A percentile compares a stretch with the other conserved stretches of the same genome.
phyloP scores from a whole-genome alignment of 37 sponge, comb jelly and placozoan genomes.

The Diacarnus erythraeanus region DNA sequence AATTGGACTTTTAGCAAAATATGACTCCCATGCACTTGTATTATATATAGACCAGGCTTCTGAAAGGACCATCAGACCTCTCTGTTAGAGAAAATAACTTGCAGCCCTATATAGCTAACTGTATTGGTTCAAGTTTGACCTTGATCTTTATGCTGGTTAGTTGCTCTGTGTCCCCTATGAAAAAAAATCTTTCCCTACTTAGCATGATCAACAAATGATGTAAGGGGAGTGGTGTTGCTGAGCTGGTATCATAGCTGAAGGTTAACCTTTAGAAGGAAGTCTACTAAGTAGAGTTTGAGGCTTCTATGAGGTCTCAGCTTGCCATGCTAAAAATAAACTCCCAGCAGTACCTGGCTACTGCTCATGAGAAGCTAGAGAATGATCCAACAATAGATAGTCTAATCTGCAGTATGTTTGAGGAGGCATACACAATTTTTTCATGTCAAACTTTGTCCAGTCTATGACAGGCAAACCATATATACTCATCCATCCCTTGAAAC shows the following conservation, averaged over 20 bases:
- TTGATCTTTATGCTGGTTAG: too few species aligned
- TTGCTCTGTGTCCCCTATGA: too few species aligned
- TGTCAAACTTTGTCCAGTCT: conserved; percentile 6
- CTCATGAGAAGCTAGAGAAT: conserved; percentile 4
- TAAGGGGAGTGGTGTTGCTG: neutral
- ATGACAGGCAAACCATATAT: conserved; percentile 14
- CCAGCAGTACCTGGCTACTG: neutral
- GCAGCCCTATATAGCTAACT: too few species aligned
- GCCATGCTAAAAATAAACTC: neutral
- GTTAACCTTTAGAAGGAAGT: neutral
- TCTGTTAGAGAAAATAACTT: too few species aligned
- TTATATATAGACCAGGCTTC: too few species aligned
- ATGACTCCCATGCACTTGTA: too few species aligned
- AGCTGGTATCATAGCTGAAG: conserved; percentile 5
- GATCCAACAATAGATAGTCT: conserved; percentile 2
- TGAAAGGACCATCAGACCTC: too few species aligned
- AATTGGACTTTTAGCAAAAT: too few species aligned
- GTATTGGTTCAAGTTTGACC: too few species aligned
- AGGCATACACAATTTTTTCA: too few species aligned
- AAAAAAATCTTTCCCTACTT: too few species aligned
- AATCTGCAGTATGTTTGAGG: neutral
- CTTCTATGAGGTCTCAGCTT: neutral
- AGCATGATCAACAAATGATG: too few species aligned
- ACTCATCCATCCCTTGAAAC: neutral
- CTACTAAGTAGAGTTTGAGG: neutral